Evolutionary conservation across 1,140 invertebrate species (phyloP), one percentile per base, ranked within the genome.

Genomic region (Trichonephila clavata): DNA sequence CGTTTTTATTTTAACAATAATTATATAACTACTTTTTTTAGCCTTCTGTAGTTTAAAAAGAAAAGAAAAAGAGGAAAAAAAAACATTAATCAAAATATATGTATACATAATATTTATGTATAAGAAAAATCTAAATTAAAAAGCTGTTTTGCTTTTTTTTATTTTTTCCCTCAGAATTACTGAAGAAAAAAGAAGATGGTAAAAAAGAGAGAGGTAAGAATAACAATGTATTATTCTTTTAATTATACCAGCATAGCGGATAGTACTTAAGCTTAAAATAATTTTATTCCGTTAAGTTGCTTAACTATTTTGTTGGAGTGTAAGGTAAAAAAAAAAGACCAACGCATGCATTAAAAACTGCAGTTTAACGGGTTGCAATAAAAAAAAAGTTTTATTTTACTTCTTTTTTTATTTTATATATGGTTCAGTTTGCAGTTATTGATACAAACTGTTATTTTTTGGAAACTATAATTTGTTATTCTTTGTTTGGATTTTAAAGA

Each of bases 101-200:
- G 4, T 39, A 39, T 39, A 4, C 32, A 39, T 39, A 39, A 39
- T 39, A 39, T 4, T 39, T 39, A 39, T 1, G 10, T 77, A 16
- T 77, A 24, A 71, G 39, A 61, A 87, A 32, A 43, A 10, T 24
- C 24, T 2, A 87, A 39, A 87, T 87, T 87, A 87, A 87, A 32
- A 61, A 39, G 59, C 43, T 24, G 18, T n/a, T 81, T 27, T 39
- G 8, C 60, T 4, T 39, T 39, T 39, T 39, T 4, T 39, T 39
- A 71, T 71, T 89, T 89, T 14, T 83, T 87, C 90, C 86, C 68
- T 2, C 63, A 94, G 95, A 96, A 86, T 96, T 98, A n/a, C 95
- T 99, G 1, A 97, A 93, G 87, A 86, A 32, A 97, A 95, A 96
- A 96, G 80, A 97, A 96, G 88, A 95, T 96, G 94, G 86, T 94